Evolutionary conservation across 64 coral and sea anemone species (phyloP), one percentile per base, ranked within the genome.

Genomic region (Dendronephthya gigantea): DNA sequence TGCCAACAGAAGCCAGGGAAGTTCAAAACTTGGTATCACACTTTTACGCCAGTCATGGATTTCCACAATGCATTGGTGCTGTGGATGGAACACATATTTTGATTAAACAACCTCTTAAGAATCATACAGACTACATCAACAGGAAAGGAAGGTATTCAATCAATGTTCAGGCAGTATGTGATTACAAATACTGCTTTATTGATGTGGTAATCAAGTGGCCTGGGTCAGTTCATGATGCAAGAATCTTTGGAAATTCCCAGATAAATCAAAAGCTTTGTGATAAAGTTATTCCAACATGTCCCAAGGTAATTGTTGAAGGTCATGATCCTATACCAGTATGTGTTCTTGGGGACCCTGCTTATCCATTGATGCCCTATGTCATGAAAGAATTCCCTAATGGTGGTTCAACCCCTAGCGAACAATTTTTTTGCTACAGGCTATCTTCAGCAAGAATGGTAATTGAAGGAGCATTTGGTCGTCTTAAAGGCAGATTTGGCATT

Each of bases 391-490:
- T 52, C 50, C 50, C 50, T 81, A 32, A 75, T 76, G 86, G 75
- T 79, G 86, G 85, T 13, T 43, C 38, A 87, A 87, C 59, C 28
- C 85, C 68, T 22, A n/a, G 32, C 39, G 85, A 87, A 75, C 85
- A 87, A 25, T 87, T 87, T 72, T 87, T 74, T 35, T 25, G 50
- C 51, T 86, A 66, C 50, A 86, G 40, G 22, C 31, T 86, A 56
- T 59, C 50, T 10, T 52, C 50, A 52, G 50, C 50, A 12, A 52
- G 50, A 22, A 52, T 52, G 50, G 50, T 52, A 22, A 52, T 52
- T 52, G 50, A 52, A 52, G 50, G 50, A 52, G 50, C 50, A 52
- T 52, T 52, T 52, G 50, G 50, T 16, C 50, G 48, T 10, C 17
- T 50, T 8, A 50, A 52, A 22, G 50, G 50, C 1, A 52, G 50